Percentiles rank a stretch among this genome's conserved stretches.
These are phyloP conservation scores for Drosophila novamexicana DNA, from an alignment of 1,140 invertebrate genomes.

Conservation along the genomic window DNA sequence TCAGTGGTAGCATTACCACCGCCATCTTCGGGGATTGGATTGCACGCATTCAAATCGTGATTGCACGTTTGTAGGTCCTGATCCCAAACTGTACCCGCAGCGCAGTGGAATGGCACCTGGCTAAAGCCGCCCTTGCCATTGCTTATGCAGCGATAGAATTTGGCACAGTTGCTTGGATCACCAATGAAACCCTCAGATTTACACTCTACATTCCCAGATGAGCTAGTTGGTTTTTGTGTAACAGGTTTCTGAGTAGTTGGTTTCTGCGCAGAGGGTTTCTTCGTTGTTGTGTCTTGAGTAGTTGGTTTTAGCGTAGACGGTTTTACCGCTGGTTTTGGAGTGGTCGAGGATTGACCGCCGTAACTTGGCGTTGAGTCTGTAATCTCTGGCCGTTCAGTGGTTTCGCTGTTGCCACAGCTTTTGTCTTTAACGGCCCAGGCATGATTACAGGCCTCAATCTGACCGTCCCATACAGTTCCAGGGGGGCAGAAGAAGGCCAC, in stretches of 20 bases:
- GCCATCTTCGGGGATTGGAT: constrained; percentile 21
- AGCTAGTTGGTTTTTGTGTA: constrained; percentile 12
- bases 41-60: constrained; percentile 84
- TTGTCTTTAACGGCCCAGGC: constrained; percentile 71
- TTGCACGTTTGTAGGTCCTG: constrained; percentile 86
- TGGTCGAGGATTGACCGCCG: background rate
- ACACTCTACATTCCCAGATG: constrained; percentile 38
- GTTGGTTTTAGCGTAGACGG: constrained; percentile 20
- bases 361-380: constrained; percentile 14
- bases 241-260: constrained; percentile 21
- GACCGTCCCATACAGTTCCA: constrained; percentile 88
- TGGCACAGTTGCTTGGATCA: constrained; percentile 86
- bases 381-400: constrained; percentile 25
- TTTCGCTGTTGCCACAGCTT: constrained; percentile 43
- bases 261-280: background rate
- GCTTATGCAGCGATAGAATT: constrained; percentile 89
- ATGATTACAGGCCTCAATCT: constrained; percentile 87
- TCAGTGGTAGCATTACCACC: constrained; percentile 29
- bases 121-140: constrained; percentile 85
- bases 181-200: constrained; percentile 61
- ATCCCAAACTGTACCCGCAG: constrained; percentile 89
- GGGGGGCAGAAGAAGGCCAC: constrained; percentile 88
- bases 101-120: constrained; percentile 87
- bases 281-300: constrained; percentile 7
- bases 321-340: constrained; percentile 1